These are phyloP conservation scores for Blomia tropicalis DNA, from an alignment of 2,888 invertebrate genomes.

Conservation along the genomic window DNA sequence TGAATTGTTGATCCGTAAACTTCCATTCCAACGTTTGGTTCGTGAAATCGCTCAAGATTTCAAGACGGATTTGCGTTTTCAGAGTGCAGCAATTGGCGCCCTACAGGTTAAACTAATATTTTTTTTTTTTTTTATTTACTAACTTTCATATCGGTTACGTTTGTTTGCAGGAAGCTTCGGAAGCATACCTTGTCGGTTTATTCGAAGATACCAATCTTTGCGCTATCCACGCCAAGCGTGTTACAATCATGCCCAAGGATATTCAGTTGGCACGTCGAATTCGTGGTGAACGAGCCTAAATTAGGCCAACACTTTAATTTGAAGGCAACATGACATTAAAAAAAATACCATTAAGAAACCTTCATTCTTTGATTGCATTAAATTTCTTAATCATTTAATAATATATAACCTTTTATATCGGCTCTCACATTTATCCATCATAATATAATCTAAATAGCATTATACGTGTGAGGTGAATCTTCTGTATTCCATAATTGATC, in stretches of 20 bases:
- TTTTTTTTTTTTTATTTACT: not conserved
- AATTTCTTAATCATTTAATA: conserved; percentile 5
- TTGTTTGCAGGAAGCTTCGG: conserved; percentile 35
- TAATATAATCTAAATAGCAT: not conserved
- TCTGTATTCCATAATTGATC: too few relatives aligned
- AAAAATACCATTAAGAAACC: not conserved
- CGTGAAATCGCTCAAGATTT: conserved; percentile 95
- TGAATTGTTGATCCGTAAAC: conserved; percentile 80
- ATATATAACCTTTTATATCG: conserved; percentile 7
- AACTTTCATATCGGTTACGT: not conserved
- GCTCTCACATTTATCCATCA: not conserved
- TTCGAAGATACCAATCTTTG: conserved; percentile 50
- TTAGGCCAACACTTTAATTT: not conserved
- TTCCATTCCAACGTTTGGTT: conserved; percentile 87
- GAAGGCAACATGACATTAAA: not conserved
- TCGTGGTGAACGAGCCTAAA: conserved; percentile 43
- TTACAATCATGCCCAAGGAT: conserved; percentile 47
- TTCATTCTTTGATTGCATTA: conserved; percentile 11
- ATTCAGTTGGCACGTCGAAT: conserved; percentile 44
- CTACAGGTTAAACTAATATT: conserved; percentile 28
- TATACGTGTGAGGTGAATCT: too few relatives aligned
- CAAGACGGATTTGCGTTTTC: conserved; percentile 89
- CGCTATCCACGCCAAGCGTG: conserved; percentile 42
- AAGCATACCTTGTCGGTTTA: conserved; percentile 49
- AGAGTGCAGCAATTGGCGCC: conserved; percentile 72